Evolutionary conservation across 2,797 vertebrate genomes (phyloP), one percentile per base, ranked within the genome.

Genomic region (Tympanoctomys barrerae): DNA sequence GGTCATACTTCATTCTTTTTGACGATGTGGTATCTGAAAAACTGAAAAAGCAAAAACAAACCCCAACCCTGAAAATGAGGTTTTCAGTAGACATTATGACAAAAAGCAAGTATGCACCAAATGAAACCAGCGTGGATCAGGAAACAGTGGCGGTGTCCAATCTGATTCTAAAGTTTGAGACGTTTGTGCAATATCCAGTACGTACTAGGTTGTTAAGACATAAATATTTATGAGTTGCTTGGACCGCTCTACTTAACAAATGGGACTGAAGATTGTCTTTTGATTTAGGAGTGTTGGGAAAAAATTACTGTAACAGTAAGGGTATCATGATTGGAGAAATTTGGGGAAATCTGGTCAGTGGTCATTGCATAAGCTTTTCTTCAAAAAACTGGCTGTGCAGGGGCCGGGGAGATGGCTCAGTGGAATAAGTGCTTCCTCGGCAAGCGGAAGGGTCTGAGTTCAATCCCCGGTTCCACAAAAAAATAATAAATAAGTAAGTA

Each of bases 301-400:
- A 86, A 86, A 94, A 91, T 85, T 89, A 89, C 31, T 22, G 80
- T 91, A 68, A 66, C 28, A 42, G n/a, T n/a, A 49, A 70, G 85
- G 52, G 22, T 7, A 2, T 28, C 22, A 78, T 16, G 22, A 78
- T 57, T 62, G 57, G 68, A 89, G 12, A 77, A 64, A 31, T 24
- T 79, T 84, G 79, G 80, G 87, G 73, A 80, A 82, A 18, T 82
- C 31, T 73, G 14, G 31, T 77, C 26, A 42, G 49, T 4, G 4
- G 49, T 36, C 62, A 64, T 5, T 19, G 14, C 2, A 73, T 5
- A 54, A 64, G 19, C 21, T 36, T 22, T 61, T 93, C 61, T 85
- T 86, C 49, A 57, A 71, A 79, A 87, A 90, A n/a, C 39, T 39
- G 39, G 39, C 39, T 39, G 39, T 39, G 39, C 39, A 39, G 39